Conservation (phyloP, 2,888 invertebrate species). For the Cremastinae sp. region DNA sequence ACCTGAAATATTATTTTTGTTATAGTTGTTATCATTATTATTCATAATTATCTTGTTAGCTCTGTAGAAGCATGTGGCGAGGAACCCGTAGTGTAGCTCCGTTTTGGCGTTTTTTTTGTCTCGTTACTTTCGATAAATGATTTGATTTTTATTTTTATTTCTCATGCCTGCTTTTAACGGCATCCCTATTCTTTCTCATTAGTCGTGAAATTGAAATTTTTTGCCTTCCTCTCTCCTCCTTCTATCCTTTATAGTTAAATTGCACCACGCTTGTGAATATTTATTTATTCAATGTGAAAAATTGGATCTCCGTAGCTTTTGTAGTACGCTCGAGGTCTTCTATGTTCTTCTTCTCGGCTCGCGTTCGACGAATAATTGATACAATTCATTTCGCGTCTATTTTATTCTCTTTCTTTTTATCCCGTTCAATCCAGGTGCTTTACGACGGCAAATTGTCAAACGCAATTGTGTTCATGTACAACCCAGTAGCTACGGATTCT, state of each 20-base stretch:
- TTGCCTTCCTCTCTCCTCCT: background rate
- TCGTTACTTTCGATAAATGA: slow-evolving; percentile 16
- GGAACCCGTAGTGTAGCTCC: background rate
- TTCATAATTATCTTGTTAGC: background rate
- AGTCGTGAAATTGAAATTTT: slow-evolving; percentile 6
- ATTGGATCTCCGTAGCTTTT: slow-evolving; percentile 39
- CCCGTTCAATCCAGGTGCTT: slow-evolving; percentile 87
- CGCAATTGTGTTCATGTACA: slow-evolving; percentile 99
- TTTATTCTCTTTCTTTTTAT: slow-evolving; percentile 3
- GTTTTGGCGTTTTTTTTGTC: background rate
- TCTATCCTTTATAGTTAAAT: slow-evolving; percentile 26
- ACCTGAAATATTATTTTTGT: too few species aligned
- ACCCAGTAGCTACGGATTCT: slow-evolving; percentile 99
- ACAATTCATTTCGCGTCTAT: background rate
- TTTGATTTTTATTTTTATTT: slow-evolving; percentile 17
- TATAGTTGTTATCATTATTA: slow-evolving; percentile 6
- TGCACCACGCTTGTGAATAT: slow-evolving; percentile 48
- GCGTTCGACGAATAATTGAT: slow-evolving; percentile 25
- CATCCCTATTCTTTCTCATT: slow-evolving; percentile 46
- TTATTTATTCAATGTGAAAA: slow-evolving; percentile 33
- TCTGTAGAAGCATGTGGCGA: background rate
- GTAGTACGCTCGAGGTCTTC: slow-evolving; percentile 14
- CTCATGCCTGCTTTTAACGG: slow-evolving; percentile 43
- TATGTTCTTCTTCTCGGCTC: background rate
- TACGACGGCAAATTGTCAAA: slow-evolving; percentile 99